Base-by-base conservation (phyloP, 2,888 invertebrate species). In the Dryomyza anilis region DNA sequence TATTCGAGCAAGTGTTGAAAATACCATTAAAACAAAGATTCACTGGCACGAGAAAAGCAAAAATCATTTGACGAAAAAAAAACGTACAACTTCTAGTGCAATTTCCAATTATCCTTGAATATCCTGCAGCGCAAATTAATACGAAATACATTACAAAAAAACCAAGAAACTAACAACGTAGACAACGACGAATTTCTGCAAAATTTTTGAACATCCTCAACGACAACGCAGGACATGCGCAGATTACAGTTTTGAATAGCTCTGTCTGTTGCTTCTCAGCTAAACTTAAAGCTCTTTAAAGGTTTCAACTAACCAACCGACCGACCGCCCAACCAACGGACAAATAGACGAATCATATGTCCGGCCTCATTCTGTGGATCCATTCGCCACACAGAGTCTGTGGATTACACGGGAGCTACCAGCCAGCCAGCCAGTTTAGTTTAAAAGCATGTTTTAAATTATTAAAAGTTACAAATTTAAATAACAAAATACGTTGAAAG, bases 171-270 rank as follows among this genome's bases (percentile, higher is more conserved):
- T 33, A 33, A 12, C 7, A 12, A 12, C 33, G 12, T 14, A 23
- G 21, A 48, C 23, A 14, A 21, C 21, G 21, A 21, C 21, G 16
- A 12, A 48, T 19, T 19, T 48, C 48, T 30, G 30, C n/a, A 53
- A 33, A 33, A 33, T 53, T 25, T 19, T 53, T 53, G 53, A 53
- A 23, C 33, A 23, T 53, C 43, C 57, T 57, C 43, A n/a, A 23
- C n/a, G 25, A 27, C 27, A 8, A 12, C 39, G n/a, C n/a, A 14
- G 19, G 57, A 57, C 57, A 39, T 57, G 57, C 57, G 59, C 59
- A 46, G 59, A 48, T 48, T 33, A 48, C 30, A 59, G 36, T 23
- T 23, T 36, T 33, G 16, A 19, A n/a, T 25, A 55, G 23, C 33
- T 36, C 23, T n/a, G n/a, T n/a, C n/a, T n/a, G 55, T 21, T 55